Base-by-base conservation (phyloP, 2,113 vertebrate genomes). In the Zapus hudsonius region DNA sequence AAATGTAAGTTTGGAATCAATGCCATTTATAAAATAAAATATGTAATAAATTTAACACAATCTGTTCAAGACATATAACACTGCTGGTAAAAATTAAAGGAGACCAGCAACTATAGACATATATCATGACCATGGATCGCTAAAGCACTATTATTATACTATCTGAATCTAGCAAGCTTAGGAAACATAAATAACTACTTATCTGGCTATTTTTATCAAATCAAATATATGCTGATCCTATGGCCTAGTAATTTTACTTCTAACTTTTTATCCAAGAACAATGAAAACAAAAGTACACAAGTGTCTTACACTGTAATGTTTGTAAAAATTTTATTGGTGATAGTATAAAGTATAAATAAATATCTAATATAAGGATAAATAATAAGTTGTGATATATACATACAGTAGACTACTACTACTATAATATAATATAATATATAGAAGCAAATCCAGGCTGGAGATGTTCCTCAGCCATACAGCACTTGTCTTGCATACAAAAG, bases 221-320 rank as follows among this genome's bases (percentile, higher is more conserved):
- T 81, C 84, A 85, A 92, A 23, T 67, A 84, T 38, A 20, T 81
- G 44, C 9, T 73, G 74, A 72, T 22, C 29, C 52, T 84, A 81
- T 82, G 61, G 42, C 59, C 44, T 81, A 72, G 38, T 42, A 66
- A 90, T 94, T 73, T 3, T 16, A 78, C 2, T 59, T 75, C 61
- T 55, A 64, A 12, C 52, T 72, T 89, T 89, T 73, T 80, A 84
- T n/a, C 23, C 36, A 93, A 73, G 36, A 80, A 33, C 80, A 85
- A 85, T 64, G 20, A 89, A 79, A 89, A 42, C 16, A 33, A 12
- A 57, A 5, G 0, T 64, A 69, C n/a, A 84, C 22, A 36, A 40
- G 79, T 19, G 9, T 38, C 29, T 33, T 66, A 31, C n/a, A 90
- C 72, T 38, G 70, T 63, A 12, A 85, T 59, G 25, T 74, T 81